These are phyloP conservation scores for Choloepus hoffmanni DNA, from an alignment of 2,113 vertebrate genomes.

Conservation along the genomic window DNA sequence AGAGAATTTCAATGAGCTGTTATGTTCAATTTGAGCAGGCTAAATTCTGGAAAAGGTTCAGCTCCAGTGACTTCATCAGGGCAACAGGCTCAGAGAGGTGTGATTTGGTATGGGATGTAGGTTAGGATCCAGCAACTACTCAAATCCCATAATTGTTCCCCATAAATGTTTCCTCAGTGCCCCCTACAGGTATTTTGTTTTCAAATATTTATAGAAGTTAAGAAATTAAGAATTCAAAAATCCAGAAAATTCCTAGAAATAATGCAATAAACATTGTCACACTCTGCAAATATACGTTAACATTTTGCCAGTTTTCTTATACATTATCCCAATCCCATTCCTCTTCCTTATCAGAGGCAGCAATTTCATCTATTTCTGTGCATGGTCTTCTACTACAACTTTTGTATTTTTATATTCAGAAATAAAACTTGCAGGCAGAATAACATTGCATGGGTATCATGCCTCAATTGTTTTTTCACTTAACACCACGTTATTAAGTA, in stretches of 20 bases:
- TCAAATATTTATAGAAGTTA: background rate
- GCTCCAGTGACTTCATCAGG: conserved; percentile 47
- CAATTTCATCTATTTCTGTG: background rate
- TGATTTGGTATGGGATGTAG: background rate
- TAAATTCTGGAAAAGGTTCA: conserved; percentile 1
- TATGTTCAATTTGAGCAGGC: background rate
- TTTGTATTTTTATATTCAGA: conserved; percentile 1
- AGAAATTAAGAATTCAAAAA: background rate
- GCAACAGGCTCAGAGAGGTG: background rate
- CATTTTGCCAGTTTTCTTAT: background rate
- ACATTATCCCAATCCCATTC: background rate
- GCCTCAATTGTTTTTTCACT: background rate
- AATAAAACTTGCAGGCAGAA: background rate
- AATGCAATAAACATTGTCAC: background rate
- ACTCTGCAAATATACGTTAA: background rate
- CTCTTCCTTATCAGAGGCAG: background rate
- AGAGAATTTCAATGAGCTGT: conserved; percentile 42
- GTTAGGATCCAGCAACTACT: background rate
- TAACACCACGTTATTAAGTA: background rate
- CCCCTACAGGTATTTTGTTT: background rate
- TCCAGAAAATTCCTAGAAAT: background rate
- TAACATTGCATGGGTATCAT: background rate
- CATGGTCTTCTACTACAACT: background rate
- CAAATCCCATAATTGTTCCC: background rate
- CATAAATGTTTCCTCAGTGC: background rate